phyloP scores from a whole-genome alignment of 2,113 vertebrate genomes.

The Eretmochelys imbricata region DNA sequence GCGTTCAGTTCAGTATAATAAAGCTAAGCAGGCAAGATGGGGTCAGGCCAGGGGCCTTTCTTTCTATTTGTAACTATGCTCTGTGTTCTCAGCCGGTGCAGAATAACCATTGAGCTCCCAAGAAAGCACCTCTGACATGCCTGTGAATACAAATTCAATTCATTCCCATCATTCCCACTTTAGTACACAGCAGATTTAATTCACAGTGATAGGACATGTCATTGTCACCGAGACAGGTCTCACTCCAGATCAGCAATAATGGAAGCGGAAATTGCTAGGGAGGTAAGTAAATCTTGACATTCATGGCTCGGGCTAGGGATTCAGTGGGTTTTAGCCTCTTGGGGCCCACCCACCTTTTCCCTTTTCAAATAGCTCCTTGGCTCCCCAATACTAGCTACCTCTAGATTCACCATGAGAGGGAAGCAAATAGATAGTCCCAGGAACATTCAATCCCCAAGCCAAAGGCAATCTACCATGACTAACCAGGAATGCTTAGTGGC shows the following conservation, averaged over 20 bases:
- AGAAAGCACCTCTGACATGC: neutral
- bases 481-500: neutral
- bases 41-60: neutral
- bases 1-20: neutral
- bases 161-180: neutral
- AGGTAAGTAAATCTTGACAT: neutral
- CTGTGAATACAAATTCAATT: neutral
- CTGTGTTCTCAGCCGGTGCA: neutral
- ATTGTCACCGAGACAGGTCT: neutral
- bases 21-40: neutral
- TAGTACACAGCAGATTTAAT: neutral
- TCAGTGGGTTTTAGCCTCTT: neutral
- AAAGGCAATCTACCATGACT: neutral
- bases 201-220: neutral
- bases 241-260: neutral
- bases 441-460: neutral
- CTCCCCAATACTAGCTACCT: neutral
- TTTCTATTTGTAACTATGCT: neutral
- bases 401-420: neutral
- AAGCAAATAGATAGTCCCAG: neutral
- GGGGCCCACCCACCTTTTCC: neutral
- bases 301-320: neutral
- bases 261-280: neutral
- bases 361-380: neutral
- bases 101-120: neutral